A percentile compares a stretch with the other conserved stretches of the same genome.
phyloP scores from a whole-genome alignment of 2,113 vertebrate species.

The Australoheros scitulus region DNA sequence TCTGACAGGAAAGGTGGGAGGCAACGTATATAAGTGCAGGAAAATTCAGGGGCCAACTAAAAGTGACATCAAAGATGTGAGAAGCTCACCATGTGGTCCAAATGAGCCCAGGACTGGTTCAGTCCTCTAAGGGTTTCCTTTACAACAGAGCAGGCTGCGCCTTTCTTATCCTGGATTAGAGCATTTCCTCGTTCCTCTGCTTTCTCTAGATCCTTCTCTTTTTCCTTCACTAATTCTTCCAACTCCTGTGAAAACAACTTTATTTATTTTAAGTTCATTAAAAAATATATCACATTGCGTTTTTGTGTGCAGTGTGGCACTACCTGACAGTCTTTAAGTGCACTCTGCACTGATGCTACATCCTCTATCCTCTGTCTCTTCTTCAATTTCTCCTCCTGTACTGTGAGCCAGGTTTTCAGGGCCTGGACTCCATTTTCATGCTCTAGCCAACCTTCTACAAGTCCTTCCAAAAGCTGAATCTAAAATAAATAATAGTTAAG shows the following conservation, averaged over 20 bases:
- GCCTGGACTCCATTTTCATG: constrained; percentile 89
- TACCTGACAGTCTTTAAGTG: constrained; percentile 96
- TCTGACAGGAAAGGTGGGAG: constrained; percentile 70
- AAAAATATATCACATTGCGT: neutral
- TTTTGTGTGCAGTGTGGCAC: neutral
- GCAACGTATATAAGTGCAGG: neutral
- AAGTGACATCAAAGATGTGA: neutral
- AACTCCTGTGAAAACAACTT: constrained; percentile 83
- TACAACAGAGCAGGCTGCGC: constrained; percentile 83
- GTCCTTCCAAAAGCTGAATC: constrained; percentile 90
- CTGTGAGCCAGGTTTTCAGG: constrained; percentile 89
- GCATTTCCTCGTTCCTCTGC: constrained; percentile 88
- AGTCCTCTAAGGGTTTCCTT: constrained; percentile 83
- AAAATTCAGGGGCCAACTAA: neutral
- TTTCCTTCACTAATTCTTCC: constrained; percentile 90
- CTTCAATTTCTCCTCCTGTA: constrained; percentile 88
- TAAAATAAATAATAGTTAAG: constrained; percentile 57
- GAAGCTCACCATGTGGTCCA: constrained; percentile 87
- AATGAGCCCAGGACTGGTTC: constrained; percentile 86
- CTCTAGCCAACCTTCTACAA: constrained; percentile 91
- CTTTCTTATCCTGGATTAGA: constrained; percentile 89
- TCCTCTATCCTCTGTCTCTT: constrained; percentile 90
- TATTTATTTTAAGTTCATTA: neutral
- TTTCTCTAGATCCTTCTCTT: constrained; percentile 93
- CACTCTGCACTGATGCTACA: constrained; percentile 89